Evolutionary conservation across 2,113 vertebrate species (phyloP).

Genomic region (Chelonoidis abingdonii): DNA sequence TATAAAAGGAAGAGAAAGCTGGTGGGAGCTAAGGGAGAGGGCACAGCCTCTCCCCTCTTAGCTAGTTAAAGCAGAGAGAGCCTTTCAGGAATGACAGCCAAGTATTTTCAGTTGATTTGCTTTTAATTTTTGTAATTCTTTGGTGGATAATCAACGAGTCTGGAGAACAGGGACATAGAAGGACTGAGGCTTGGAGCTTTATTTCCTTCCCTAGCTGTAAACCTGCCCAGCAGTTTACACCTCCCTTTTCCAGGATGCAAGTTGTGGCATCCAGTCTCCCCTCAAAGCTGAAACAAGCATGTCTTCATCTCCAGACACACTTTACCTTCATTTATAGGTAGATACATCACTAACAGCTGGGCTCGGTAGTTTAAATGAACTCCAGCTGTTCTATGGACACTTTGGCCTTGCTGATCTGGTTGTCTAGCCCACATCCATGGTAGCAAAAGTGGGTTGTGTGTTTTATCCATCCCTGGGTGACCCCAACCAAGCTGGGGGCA

Average conservation of each 20-base stretch:
- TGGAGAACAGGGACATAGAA: background rate
- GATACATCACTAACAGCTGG: background rate
- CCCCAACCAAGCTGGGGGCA: background rate
- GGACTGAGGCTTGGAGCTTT: background rate
- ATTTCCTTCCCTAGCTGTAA: background rate
- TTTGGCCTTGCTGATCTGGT: background rate
- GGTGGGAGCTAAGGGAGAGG: background rate
- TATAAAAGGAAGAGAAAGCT: slow-evolving; percentile 10
- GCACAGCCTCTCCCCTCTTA: background rate
- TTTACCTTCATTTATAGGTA: background rate
- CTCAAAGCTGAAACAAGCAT: background rate
- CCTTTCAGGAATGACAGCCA: background rate
- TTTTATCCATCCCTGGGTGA: background rate
- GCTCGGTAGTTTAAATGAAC: background rate
- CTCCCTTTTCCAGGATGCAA: background rate
- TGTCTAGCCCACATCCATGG: background rate
- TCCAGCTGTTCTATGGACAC: background rate
- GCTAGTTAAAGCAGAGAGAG: background rate
- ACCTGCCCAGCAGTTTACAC: background rate
- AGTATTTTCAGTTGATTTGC: background rate
- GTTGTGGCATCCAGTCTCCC: background rate
- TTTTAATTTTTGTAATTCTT: background rate
- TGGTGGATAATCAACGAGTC: background rate
- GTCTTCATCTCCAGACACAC: background rate
- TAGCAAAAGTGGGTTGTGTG: background rate